Evolutionary conservation across 2,113 vertebrate species (phyloP).

Genomic region (Urocynchramus pylzowi): DNA sequence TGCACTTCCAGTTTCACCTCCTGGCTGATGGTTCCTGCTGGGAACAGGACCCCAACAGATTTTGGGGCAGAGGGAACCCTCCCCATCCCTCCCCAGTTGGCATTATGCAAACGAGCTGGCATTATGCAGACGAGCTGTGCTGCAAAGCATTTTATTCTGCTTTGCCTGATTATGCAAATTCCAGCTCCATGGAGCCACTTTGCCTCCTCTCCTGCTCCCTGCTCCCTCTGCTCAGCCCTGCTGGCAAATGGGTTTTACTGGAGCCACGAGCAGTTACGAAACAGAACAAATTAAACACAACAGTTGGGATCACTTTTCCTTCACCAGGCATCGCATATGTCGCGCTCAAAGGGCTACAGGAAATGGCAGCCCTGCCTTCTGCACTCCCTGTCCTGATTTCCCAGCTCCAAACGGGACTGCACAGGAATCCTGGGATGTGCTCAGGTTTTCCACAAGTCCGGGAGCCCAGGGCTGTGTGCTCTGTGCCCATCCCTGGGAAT

Average conservation of each 20-base stretch:
- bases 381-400: neutral
- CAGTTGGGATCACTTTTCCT: neutral
- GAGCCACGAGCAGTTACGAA: neutral
- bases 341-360: neutral
- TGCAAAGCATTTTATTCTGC: neutral
- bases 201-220: neutral
- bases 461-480: neutral
- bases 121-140: neutral
- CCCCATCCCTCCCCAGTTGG: neutral
- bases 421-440: neutral
- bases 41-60: neutral
- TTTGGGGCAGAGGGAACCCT: neutral
- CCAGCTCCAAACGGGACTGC: neutral
- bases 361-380: neutral
- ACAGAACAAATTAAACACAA: neutral
- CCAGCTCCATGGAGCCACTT: neutral
- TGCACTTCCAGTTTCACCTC: neutral
- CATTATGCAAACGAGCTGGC: no score
- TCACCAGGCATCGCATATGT: neutral
- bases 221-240: neutral
- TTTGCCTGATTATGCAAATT: constrained; percentile 29
- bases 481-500: neutral
- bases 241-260: neutral
- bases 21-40: neutral
- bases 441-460: neutral